Conservation (phyloP, 2,797 vertebrate genomes). For the Micromesistius poutassou region DNA sequence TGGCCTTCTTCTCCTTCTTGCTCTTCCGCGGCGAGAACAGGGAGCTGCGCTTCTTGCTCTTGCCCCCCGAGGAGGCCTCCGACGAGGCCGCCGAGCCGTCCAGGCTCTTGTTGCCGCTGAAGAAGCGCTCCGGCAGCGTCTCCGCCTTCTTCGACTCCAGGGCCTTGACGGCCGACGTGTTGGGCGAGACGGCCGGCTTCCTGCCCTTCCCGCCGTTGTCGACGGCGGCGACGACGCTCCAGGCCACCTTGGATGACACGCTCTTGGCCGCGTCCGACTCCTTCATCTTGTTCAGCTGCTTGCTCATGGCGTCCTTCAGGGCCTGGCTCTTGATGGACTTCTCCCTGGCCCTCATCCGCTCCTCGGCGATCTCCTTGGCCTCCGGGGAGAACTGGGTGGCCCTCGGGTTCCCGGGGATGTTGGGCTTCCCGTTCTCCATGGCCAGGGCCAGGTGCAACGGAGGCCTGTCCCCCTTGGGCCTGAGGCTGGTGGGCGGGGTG, state of each 20-base stretch:
- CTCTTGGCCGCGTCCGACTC: slow-evolving; percentile 75
- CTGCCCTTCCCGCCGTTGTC: slow-evolving; percentile 62
- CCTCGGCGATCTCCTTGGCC: slow-evolving; percentile 91
- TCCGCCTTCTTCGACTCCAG: slow-evolving; percentile 74
- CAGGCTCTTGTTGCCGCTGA: slow-evolving; percentile 77
- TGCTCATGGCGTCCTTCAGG: slow-evolving; percentile 91
- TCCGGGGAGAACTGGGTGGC: slow-evolving; percentile 82
- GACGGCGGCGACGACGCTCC: slow-evolving; percentile 44
- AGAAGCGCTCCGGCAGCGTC: slow-evolving; percentile 74
- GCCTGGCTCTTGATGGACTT: slow-evolving; percentile 91
- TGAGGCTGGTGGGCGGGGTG: slow-evolving; percentile 81
- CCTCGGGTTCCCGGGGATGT: slow-evolving; percentile 67
- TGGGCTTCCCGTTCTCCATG: slow-evolving; percentile 83
- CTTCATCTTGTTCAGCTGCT: slow-evolving; percentile 91
- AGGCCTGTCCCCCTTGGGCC: slow-evolving; percentile 63
- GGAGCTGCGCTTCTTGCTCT: slow-evolving; percentile 91
- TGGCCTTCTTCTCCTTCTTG: slow-evolving; percentile 94
- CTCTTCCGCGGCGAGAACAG: slow-evolving; percentile 95
- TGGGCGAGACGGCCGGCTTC: slow-evolving; percentile 67
- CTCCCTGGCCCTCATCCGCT: slow-evolving; percentile 90
- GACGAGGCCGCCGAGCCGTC: slow-evolving; percentile 90
- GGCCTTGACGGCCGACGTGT: slow-evolving; percentile 67
- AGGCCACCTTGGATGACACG: slow-evolving; percentile 62
- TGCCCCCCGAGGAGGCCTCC: slow-evolving; percentile 81
- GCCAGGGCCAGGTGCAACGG: slow-evolving; percentile 71